Percentiles rank a stretch among this genome's conserved stretches.
Evolutionary conservation across 2,113 vertebrate species (phyloP).

Genomic region (Chloroceryle aenea): DNA sequence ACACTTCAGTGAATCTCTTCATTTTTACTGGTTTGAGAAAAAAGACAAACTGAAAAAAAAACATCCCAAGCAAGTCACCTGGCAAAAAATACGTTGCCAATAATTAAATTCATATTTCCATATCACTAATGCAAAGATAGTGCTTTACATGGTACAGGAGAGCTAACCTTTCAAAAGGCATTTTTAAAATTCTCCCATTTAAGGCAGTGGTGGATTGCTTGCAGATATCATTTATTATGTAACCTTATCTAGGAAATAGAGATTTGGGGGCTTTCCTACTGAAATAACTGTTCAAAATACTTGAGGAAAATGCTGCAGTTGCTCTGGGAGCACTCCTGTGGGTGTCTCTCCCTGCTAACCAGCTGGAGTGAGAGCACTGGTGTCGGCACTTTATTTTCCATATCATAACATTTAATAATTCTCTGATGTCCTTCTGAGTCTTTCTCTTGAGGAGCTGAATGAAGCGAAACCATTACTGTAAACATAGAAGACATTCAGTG

Average conservation of each 20-base stretch:
- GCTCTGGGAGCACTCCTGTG: not conserved
- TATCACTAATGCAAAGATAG: not conserved
- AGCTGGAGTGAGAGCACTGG: not conserved
- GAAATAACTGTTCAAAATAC: not conserved
- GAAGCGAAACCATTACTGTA: not conserved
- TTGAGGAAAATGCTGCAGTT: not conserved
- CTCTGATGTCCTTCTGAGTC: not conserved
- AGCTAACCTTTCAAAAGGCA: not conserved
- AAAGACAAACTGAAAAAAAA: not conserved
- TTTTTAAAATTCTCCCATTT: not conserved
- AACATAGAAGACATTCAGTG: constrained; percentile 3
- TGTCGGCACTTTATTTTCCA: not conserved
- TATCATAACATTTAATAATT: not conserved
- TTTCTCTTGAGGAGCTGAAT: not conserved
- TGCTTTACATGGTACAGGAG: not conserved
- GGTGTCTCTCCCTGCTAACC: not conserved
- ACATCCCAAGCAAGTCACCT: not conserved
- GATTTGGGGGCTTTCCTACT: not conserved
- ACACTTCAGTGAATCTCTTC: not conserved
- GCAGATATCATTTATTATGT: not conserved
- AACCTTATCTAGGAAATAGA: not conserved
- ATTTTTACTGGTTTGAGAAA: constrained; percentile 4
- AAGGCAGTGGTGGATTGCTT: not conserved
- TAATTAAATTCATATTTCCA: not conserved
- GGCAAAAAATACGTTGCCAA: not conserved